Evolutionary conservation across 2,888 invertebrate species (phyloP), one percentile per base, ranked within the genome.

Genomic region (Netelia virgata): DNA sequence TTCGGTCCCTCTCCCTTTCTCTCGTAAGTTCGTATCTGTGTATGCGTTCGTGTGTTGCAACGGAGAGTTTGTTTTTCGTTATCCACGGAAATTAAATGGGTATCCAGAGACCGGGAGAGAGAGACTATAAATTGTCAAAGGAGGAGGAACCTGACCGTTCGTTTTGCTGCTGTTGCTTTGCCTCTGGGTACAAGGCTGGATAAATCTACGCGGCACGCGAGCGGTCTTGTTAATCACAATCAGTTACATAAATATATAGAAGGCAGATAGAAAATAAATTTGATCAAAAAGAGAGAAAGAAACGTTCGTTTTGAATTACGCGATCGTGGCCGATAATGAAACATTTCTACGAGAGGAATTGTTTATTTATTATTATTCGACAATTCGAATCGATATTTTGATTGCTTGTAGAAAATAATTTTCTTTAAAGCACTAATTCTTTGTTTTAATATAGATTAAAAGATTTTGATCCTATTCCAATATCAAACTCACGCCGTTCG

Each of bases 61-160:
- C 70, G 59, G 28, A 69, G 85, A 82, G 84, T 88, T 88, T 89
- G 89, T 89, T 90, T 91, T 90, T 88, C 89, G 86, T 87, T 87
- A 87, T 88, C 88, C 85, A 90, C 87, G 90, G 89, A 91, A 91
- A 91, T 90, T 90, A 90, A 88, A 90, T 87, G 91, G 86, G 82
- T 85, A 85, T 85, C 78, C 84, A 85, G 84, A 82, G 84, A 79
- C 66, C 79, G 79, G 72, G 73, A 80, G 85, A 82, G 72, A 69
- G 86, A 69, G 86, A 81, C 85, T 70, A 85, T 86, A 86, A 86
- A 86, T 87, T 85, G 82, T 75, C 76, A 78, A 76, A 86, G 78
- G 43, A 75, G 84, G 80, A 73, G 72, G 79, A 83, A 78, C 77
- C 82, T 43, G 78, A 75, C 70, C 75, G 75, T 8, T 69, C 73